A percentile compares a stretch with the other conserved stretches of the same genome.
These are phyloP conservation scores for Vanacampus margaritifer DNA, from an alignment of 2,113 vertebrate genomes.

Conservation along the genomic window DNA sequence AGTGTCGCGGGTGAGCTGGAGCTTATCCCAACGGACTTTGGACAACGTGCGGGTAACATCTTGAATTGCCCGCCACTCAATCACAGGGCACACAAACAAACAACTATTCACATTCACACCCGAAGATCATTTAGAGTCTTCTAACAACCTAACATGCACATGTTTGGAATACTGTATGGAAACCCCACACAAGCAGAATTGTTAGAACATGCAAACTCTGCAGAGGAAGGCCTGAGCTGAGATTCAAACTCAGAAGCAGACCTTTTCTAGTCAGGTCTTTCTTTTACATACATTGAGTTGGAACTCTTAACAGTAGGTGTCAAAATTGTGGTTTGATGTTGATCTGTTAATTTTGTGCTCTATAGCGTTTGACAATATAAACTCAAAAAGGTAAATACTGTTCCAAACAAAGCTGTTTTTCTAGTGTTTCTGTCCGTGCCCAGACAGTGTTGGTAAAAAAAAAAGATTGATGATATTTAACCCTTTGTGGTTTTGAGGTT, in stretches of 20 bases:
- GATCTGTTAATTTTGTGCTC: background rate
- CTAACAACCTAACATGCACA: no score
- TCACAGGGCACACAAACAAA: no score
- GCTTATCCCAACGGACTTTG: background rate
- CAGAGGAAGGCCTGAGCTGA: background rate
- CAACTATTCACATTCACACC: no score
- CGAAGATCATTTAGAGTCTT: no score
- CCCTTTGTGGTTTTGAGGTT: constrained; percentile 74
- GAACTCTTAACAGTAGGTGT: background rate
- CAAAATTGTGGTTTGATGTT: background rate
- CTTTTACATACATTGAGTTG: background rate
- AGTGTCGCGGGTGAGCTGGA: background rate
- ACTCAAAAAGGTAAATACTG: background rate
- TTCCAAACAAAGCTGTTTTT: background rate
- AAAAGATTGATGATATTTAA: constrained; percentile 77
- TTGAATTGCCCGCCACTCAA: no score
- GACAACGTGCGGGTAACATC: background rate
- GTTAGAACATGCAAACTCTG: background rate
- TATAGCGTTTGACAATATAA: background rate
- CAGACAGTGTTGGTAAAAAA: constrained; percentile 70
- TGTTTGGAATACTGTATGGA: no score
- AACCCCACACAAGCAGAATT: no score
- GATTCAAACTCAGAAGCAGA: background rate
- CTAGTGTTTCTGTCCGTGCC: constrained; percentile 45
- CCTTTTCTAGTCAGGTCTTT: background rate